phyloP scores from a whole-genome alignment of 2,113 vertebrate genomes.

The Saccopteryx bilineata region DNA sequence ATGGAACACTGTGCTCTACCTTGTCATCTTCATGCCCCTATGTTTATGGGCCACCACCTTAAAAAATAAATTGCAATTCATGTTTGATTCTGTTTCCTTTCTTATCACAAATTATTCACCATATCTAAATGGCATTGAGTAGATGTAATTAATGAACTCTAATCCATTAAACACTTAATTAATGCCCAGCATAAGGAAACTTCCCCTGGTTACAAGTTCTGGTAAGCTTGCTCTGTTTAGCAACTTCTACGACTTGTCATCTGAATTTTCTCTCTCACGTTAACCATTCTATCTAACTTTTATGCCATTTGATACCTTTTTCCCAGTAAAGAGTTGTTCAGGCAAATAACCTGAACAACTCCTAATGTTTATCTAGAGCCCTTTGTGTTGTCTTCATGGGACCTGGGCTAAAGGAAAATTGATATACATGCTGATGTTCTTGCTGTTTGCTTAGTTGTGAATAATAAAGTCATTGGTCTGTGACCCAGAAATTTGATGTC shows the following conservation, averaged over 20 bases:
- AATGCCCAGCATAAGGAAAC: not conserved
- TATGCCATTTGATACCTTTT: not conserved
- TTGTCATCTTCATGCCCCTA: not conserved
- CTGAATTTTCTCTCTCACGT: not conserved
- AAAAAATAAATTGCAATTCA: not conserved
- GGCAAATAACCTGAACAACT: not conserved
- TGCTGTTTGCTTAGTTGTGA: not conserved
- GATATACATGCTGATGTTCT: not conserved
- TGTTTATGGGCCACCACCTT: not conserved
- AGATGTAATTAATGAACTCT: not conserved
- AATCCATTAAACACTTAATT: not conserved
- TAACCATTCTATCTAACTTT: not conserved
- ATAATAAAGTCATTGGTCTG: not conserved
- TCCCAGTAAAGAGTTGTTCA: too few species aligned
- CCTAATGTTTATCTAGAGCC: not conserved
- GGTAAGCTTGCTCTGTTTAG: not conserved
- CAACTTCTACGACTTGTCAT: not conserved
- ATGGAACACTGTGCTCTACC: not conserved
- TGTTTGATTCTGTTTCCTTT: not conserved
- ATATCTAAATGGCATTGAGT: not conserved
- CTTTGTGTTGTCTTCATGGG: not conserved
- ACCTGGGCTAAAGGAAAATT: not conserved
- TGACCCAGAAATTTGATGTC: not conserved
- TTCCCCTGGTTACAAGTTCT: not conserved
- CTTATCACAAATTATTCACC: not conserved